These are phyloP conservation scores for Drosophila tsacasi DNA, from an alignment of 1,140 invertebrate species.

Conservation along the genomic window DNA sequence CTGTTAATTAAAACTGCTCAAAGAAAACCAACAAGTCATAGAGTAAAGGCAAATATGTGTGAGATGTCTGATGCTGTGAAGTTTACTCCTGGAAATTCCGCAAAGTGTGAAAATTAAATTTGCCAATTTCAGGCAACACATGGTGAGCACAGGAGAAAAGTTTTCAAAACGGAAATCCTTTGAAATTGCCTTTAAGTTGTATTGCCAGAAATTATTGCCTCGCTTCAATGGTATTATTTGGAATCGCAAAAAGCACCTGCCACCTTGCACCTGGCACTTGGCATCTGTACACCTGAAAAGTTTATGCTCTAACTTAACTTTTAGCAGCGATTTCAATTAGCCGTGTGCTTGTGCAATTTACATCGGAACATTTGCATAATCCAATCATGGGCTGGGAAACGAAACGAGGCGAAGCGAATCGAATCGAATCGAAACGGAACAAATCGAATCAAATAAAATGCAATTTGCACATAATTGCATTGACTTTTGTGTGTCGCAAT, in stretches of 20 bases:
- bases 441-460: slow-evolving; percentile 67
- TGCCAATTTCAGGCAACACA: slow-evolving; percentile 38
- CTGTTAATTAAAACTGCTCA: slow-evolving; percentile 42
- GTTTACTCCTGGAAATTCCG: slow-evolving; percentile 30
- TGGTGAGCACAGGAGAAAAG: slow-evolving; percentile 6
- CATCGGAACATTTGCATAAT: slow-evolving; percentile 60
- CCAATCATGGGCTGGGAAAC: slow-evolving; percentile 42
- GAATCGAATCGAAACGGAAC: slow-evolving; percentile 32
- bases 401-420: slow-evolving; percentile 21
- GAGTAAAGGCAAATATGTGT: slow-evolving; percentile 18
- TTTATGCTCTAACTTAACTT: slow-evolving; percentile 24
- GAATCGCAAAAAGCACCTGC: background rate
- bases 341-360: slow-evolving; percentile 45
- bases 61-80: slow-evolving; percentile 25
- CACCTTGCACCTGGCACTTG: background rate
- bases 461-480: slow-evolving; percentile 73
- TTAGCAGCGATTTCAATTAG: slow-evolving; percentile 47
- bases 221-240: slow-evolving; percentile 12
- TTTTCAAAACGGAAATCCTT: slow-evolving; percentile 41
- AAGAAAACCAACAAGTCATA: slow-evolving; percentile 15
- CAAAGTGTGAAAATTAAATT: slow-evolving; percentile 58
- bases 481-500: slow-evolving; percentile 59
- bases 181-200: slow-evolving; percentile 10
- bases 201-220: slow-evolving; percentile 28
- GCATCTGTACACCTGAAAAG: slow-evolving; percentile 6